phyloP scores from a whole-genome alignment of 2,797 vertebrate species.

The Sparus aurata region DNA sequence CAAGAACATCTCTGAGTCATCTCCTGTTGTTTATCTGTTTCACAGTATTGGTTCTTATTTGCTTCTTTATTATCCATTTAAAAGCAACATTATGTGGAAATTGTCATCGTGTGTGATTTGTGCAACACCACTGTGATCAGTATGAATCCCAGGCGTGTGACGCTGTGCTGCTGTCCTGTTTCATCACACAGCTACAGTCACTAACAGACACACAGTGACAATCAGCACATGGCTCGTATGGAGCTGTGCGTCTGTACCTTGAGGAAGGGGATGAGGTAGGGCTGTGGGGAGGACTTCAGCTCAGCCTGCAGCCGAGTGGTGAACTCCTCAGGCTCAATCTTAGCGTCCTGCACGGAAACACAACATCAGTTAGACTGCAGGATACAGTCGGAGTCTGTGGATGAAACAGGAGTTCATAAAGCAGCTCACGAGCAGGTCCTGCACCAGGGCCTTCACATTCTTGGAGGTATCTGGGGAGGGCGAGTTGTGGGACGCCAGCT shows the following conservation, averaged over 20 bases:
- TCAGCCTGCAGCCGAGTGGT: slow-evolving; percentile 90
- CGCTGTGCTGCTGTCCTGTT: too few species aligned
- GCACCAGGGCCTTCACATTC: slow-evolving; percentile 92
- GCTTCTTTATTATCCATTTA: too few species aligned
- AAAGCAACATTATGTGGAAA: too few species aligned
- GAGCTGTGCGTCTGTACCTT: slow-evolving; percentile 79
- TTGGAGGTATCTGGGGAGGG: slow-evolving; percentile 90
- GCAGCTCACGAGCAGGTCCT: slow-evolving; percentile 89
- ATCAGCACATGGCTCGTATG: too few species aligned
- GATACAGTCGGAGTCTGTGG: accelerated
- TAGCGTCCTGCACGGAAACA: slow-evolving; percentile 85
- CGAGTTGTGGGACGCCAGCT: slow-evolving; percentile 91
- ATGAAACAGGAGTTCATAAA: not conserved
- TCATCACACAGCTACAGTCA: too few species aligned
- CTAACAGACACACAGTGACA: too few species aligned
- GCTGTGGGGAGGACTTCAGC: slow-evolving; percentile 92
- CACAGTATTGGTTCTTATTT: too few species aligned
- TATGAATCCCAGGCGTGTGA: too few species aligned
- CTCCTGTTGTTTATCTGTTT: too few species aligned
- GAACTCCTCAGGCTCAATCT: slow-evolving; percentile 93
- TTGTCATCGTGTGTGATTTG: too few species aligned
- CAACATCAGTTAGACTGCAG: not conserved
- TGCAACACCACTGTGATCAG: too few species aligned
- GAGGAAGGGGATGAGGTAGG: slow-evolving; percentile 93
- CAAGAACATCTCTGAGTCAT: too few species aligned